Percentiles rank a stretch among this genome's conserved stretches.
Conservation (phyloP, 2,888 invertebrate species). For the Cryptus viduatorius region DNA sequence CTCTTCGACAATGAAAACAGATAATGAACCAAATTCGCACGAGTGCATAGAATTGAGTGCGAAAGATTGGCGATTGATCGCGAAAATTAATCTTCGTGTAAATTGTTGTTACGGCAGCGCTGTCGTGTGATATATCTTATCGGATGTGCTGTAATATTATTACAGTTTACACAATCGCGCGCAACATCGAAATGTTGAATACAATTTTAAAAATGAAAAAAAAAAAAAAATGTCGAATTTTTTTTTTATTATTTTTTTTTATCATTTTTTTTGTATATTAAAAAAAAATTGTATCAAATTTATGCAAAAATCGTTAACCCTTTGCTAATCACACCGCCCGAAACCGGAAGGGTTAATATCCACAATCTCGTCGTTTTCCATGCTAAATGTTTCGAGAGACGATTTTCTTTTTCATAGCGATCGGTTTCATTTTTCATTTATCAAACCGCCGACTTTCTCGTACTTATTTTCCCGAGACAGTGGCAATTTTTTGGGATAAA, state of each 20-base stretch:
- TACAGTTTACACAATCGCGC: constrained; percentile 13
- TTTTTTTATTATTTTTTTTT: no score
- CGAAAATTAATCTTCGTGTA: constrained; percentile 54
- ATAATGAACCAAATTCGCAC: constrained; percentile 64
- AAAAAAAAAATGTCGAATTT: no score
- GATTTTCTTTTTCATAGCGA: background rate
- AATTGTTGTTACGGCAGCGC: constrained; percentile 23
- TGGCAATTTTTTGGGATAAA: constrained; percentile 15
- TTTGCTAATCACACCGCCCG: no score
- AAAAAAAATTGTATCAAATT: no score
- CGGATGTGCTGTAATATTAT: constrained; percentile 23
- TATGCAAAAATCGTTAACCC: no score
- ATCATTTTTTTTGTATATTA: no score
- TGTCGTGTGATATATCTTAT: constrained; percentile 39
- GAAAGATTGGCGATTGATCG: constrained; percentile 57
- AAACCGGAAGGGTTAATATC: no score
- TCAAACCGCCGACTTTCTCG: constrained; percentile 24
- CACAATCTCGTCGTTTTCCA: no score
- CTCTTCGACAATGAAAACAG: constrained; percentile 64
- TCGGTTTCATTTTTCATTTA: constrained; percentile 10
- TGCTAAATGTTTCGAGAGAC: no score
- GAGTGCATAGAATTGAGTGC: constrained; percentile 43
- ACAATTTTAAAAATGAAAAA: no score
- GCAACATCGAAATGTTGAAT: background rate
- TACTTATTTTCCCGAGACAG: constrained; percentile 12